Conservation (phyloP, 2,888 invertebrate genomes). For the Athripsodes cinereus region DNA sequence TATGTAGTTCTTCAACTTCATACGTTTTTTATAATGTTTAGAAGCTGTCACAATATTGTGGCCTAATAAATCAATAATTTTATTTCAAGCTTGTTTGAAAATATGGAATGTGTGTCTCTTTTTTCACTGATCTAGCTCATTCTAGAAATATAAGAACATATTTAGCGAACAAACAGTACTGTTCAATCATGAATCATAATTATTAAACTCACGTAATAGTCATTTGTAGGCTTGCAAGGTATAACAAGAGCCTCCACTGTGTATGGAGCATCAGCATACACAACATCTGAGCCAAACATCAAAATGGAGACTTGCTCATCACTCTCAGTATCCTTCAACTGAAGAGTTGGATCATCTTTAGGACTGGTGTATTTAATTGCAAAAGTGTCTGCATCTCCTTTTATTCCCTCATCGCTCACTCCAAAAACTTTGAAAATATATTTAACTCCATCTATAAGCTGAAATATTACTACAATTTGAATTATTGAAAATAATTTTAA, state of each 20-base stretch:
- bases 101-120: no score
- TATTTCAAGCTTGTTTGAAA: no score
- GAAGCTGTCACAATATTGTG: no score
- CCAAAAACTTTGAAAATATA: slow-evolving; percentile 22
- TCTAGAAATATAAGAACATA: no score
- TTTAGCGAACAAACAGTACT: no score
- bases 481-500: no score
- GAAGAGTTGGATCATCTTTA: slow-evolving; percentile 20
- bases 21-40: no score
- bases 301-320: slow-evolving; percentile 34
- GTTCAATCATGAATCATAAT: not conserved
- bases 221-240: slow-evolving; percentile 35
- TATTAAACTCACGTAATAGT: slow-evolving; percentile 38
- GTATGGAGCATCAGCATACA: slow-evolving; percentile 34
- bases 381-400: slow-evolving; percentile 19
- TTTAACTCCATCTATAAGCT: slow-evolving; percentile 23
- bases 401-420: slow-evolving; percentile 10
- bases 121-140: no score
- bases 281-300: slow-evolving; percentile 34
- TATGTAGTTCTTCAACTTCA: no score
- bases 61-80: no score
- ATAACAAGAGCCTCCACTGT: slow-evolving; percentile 36
- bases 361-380: slow-evolving; percentile 20
- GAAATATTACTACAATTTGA: slow-evolving; percentile 1
- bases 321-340: slow-evolving; percentile 7